phyloP scores from a whole-genome alignment of 2,797 vertebrate species.

The Anguilla pacifica region DNA sequence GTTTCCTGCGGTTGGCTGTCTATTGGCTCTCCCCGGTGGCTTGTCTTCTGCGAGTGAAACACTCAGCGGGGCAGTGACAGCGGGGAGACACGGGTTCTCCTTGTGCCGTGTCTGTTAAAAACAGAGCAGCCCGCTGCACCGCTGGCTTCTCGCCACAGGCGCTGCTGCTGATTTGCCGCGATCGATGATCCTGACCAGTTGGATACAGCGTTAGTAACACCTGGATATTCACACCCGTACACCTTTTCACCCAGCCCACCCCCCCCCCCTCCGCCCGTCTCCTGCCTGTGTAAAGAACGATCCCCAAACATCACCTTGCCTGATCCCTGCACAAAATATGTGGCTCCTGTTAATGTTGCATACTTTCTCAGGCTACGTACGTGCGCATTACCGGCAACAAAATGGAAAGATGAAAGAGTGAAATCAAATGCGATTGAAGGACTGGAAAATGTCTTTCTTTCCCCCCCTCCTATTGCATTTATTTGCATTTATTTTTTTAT shows the following conservation, averaged over 20 bases:
- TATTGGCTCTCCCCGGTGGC: background rate
- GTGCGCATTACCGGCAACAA: background rate
- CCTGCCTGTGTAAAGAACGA: background rate
- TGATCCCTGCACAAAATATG: background rate
- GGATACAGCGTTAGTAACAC: background rate
- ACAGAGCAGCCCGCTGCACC: background rate
- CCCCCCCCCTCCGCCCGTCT: background rate
- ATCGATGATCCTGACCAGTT: background rate
- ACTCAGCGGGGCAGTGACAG: background rate
- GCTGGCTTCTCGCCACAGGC: background rate
- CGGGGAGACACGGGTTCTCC: background rate
- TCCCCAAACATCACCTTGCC: background rate
- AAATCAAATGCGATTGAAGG: constrained; percentile 5
- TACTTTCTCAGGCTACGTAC: background rate
- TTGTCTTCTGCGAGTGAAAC: background rate
- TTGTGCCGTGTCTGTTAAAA: background rate
- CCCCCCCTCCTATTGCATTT: background rate
- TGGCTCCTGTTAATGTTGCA: background rate
- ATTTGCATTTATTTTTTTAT: constrained; percentile 56
- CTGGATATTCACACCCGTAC: background rate
- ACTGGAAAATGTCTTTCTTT: background rate
- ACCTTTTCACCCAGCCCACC: background rate
- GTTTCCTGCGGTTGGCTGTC: background rate
- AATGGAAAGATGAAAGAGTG: background rate
- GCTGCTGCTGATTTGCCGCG: background rate